Evolutionary conservation across 1,140 invertebrate genomes (phyloP).

Genomic region (Xylocopa sonorina): DNA sequence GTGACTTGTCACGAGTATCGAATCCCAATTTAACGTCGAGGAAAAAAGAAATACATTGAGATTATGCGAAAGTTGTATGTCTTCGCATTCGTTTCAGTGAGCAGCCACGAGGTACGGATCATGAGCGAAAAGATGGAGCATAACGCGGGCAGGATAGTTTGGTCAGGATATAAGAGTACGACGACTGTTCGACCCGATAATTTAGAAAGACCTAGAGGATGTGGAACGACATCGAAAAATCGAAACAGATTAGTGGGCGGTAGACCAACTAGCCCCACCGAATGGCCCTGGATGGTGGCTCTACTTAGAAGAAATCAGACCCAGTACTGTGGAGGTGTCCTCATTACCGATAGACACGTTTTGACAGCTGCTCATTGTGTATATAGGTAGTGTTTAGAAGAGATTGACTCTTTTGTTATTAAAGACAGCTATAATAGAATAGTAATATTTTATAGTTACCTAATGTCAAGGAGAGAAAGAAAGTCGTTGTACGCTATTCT

Average conservation of each 20-base stretch:
- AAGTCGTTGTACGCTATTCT: too few relatives aligned
- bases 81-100: not conserved
- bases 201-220: conserved; percentile 82
- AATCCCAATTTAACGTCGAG: too few relatives aligned
- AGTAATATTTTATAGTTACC: too few relatives aligned
- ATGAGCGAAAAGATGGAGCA: too few relatives aligned
- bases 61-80: too few relatives aligned
- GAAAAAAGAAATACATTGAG: too few relatives aligned
- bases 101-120: too few relatives aligned
- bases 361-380: conserved; percentile 91
- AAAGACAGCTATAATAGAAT: too few relatives aligned
- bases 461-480: too few relatives aligned
- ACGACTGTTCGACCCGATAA: not conserved
- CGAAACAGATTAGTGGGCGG: conserved; percentile 84
- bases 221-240: conserved; percentile 85
- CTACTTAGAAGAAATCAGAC: conserved; percentile 82
- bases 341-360: conserved; percentile 90
- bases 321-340: conserved; percentile 89
- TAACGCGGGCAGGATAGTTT: not conserved
- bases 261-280: conserved; percentile 85
- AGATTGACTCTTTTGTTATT: not conserved
- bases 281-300: conserved; percentile 93
- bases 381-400: conserved; percentile 51
- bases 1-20: too few relatives aligned
- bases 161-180: not conserved